Evolutionary conservation across 2,113 vertebrate genomes (phyloP).

Genomic region (Nematolebias whitei): DNA sequence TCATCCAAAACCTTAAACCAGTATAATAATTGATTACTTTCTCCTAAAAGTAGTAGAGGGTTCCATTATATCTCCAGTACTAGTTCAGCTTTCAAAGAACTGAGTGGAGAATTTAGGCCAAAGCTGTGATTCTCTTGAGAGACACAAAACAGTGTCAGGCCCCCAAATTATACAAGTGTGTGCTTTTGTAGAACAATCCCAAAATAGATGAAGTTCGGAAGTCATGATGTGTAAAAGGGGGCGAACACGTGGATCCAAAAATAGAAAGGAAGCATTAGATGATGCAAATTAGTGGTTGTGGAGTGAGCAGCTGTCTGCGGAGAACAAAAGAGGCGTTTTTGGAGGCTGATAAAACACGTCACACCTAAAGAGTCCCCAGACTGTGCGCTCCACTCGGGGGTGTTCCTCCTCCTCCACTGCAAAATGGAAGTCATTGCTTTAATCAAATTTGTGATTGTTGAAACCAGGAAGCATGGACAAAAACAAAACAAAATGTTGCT

Average conservation of each 20-base stretch:
- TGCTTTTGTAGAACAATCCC: slow-evolving; percentile 50
- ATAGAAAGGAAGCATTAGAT: slow-evolving; percentile 45
- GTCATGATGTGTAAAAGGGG: slow-evolving; percentile 32
- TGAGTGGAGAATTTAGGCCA: slow-evolving; percentile 51
- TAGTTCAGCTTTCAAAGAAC: slow-evolving; percentile 64
- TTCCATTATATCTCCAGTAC: slow-evolving; percentile 13
- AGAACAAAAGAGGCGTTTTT: slow-evolving; percentile 13
- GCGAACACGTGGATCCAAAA: slow-evolving; percentile 46
- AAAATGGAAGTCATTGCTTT: slow-evolving; percentile 9
- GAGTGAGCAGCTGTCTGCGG: slow-evolving; percentile 11
- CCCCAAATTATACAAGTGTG: slow-evolving; percentile 56
- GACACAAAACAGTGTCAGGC: slow-evolving; percentile 60
- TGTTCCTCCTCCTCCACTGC: slow-evolving; percentile 10
- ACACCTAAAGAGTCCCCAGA: slow-evolving; percentile 20
- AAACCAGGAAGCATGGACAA: slow-evolving; percentile 36
- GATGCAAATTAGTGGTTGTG: slow-evolving; percentile 28
- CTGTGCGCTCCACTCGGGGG: slow-evolving; percentile 6
- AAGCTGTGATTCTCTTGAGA: slow-evolving; percentile 43
- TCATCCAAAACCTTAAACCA: no score
- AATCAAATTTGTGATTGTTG: slow-evolving; percentile 4
- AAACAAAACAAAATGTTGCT: slow-evolving; percentile 30
- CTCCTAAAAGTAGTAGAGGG: slow-evolving; percentile 32
- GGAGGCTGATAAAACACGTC: slow-evolving; percentile 24
- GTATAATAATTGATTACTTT: no score
- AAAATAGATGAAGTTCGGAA: slow-evolving; percentile 57